These are phyloP conservation scores for Melinaea marsaeus DNA, from an alignment of 2,888 invertebrate species.

Conservation along the genomic window DNA sequence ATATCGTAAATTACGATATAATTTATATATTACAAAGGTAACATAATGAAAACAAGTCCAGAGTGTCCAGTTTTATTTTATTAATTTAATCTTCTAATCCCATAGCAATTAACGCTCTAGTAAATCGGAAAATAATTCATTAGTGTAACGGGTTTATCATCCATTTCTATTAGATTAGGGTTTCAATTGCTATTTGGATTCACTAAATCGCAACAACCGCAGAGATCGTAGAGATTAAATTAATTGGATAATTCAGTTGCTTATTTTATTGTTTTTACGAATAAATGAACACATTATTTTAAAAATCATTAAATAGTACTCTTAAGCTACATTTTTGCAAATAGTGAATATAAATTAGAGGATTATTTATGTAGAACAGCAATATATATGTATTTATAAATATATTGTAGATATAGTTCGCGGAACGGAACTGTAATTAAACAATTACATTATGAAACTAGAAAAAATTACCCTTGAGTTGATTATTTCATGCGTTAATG, in stretches of 20 bases:
- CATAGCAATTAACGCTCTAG: conserved; percentile 39
- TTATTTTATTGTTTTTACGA: not conserved
- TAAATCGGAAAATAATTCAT: conserved; percentile 43
- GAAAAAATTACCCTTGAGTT: too few relatives aligned
- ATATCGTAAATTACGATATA: too few relatives aligned
- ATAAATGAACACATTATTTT: not conserved
- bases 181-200: conserved; percentile 27
- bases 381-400: too few relatives aligned
- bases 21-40: not conserved
- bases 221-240: conserved; percentile 1
- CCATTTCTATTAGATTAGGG: conserved; percentile 26
- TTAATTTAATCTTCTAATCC: conserved; percentile 35
- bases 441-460: too few relatives aligned
- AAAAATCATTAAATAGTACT: not conserved
- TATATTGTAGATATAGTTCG: too few relatives aligned
- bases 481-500: too few relatives aligned
- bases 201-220: conserved; percentile 11
- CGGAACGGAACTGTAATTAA: too few relatives aligned
- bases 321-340: not conserved
- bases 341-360: conserved; percentile 22
- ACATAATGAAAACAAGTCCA: not conserved
- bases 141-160: conserved; percentile 33
- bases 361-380: conserved; percentile 14
- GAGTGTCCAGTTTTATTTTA: not conserved
- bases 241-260: conserved; percentile 4